phyloP scores from a whole-genome alignment of 2,797 vertebrate genomes.

The Cebuella pygmaea region DNA sequence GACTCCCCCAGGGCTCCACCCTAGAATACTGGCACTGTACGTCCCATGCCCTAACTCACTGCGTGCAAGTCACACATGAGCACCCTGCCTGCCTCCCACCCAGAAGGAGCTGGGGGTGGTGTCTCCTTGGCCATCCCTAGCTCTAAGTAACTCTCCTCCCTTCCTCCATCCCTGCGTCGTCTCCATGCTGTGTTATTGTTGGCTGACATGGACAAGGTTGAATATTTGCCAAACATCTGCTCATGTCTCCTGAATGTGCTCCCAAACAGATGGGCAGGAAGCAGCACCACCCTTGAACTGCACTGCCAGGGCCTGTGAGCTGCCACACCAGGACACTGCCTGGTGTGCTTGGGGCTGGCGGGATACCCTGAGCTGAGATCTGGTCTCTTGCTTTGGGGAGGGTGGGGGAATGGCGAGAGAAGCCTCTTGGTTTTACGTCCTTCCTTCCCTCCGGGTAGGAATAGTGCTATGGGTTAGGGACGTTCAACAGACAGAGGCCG shows the following conservation, averaged over 20 bases:
- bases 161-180: not conserved
- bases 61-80: fast-evolving
- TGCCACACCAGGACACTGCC: not conserved
- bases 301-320: not conserved
- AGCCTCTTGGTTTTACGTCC: fast-evolving
- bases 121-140: not conserved
- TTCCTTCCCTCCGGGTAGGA: not conserved
- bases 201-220: slow-evolving; percentile 22
- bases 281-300: slow-evolving; percentile 36
- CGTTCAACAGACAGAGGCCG: fast-evolving
- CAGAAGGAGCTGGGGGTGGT: not conserved
- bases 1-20: not conserved
- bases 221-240: slow-evolving; percentile 74
- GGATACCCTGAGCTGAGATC: not conserved
- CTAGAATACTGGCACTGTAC: not conserved
- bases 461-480: too few relatives aligned
- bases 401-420: not conserved
- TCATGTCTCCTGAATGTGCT: slow-evolving; percentile 55
- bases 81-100: not conserved
- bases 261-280: slow-evolving; percentile 61
- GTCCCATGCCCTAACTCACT: fast-evolving
- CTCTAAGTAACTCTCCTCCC: not conserved
- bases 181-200: slow-evolving; percentile 54
- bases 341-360: too few relatives aligned
- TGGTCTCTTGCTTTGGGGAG: not conserved